Conservation (phyloP, 2,797 vertebrate genomes). For the Sebastes cheni region DNA sequence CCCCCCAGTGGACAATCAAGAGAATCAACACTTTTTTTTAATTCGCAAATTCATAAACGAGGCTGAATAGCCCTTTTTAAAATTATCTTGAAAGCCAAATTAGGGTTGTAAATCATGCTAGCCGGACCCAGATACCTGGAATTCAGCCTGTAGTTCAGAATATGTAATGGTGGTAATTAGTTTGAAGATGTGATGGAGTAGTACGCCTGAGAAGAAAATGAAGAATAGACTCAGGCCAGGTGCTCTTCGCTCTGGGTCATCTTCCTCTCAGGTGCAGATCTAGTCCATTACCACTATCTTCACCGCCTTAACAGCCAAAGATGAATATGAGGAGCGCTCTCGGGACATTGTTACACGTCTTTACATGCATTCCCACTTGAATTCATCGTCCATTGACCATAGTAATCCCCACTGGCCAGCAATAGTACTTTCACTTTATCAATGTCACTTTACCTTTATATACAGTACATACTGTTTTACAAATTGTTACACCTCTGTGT, state of each 20-base stretch:
- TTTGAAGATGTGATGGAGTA: not conserved
- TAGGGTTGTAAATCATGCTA: not conserved
- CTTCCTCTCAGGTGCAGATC: not conserved
- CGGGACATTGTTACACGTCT: not conserved
- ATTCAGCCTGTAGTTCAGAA: not conserved
- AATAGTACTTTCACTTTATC: too few relatives aligned
- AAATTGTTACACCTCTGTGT: too few relatives aligned
- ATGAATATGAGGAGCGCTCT: not conserved
- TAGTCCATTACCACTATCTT: not conserved
- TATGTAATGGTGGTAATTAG: not conserved
- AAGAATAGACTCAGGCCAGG: not conserved
- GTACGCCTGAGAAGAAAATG: not conserved
- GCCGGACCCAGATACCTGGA: not conserved
- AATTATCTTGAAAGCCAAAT: not conserved
- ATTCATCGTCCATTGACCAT: not conserved
- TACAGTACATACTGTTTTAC: too few relatives aligned
- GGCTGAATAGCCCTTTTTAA: not conserved
- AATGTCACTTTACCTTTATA: too few relatives aligned
- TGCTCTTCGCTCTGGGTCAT: not conserved
- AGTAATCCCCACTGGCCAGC: not conserved
- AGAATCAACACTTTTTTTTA: not conserved
- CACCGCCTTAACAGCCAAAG: not conserved
- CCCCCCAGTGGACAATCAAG: conserved; percentile 46
- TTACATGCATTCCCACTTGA: not conserved
- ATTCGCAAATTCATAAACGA: not conserved